phyloP scores from a whole-genome alignment of 1,140 invertebrate species.

The Episyrphus balteatus region DNA sequence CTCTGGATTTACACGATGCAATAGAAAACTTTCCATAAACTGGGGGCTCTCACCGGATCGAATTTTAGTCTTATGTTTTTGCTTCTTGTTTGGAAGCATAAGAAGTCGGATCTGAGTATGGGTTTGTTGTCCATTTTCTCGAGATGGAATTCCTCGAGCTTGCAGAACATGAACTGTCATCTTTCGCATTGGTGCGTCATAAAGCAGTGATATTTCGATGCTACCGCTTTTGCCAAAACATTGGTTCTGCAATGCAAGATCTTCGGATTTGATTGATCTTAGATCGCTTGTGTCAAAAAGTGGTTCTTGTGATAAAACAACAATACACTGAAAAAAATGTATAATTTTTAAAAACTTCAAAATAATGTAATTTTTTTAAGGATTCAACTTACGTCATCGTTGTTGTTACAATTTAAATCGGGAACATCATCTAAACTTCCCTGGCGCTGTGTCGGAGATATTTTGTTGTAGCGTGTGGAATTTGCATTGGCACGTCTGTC shows the following conservation, averaged over 20 bases:
- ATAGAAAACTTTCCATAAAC: constrained; percentile 84
- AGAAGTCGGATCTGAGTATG: constrained; percentile 78
- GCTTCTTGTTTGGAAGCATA: constrained; percentile 80
- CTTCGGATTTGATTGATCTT: constrained; percentile 33
- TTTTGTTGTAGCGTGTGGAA: constrained; percentile 17
- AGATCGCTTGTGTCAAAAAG: constrained; percentile 38
- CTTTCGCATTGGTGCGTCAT: constrained; percentile 76
- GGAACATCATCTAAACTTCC: constrained; percentile 21
- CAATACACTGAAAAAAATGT: constrained; percentile 6
- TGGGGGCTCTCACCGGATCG: constrained; percentile 77
- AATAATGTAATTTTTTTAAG: too few relatives aligned
- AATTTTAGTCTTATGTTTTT: constrained; percentile 86
- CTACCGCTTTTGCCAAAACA: constrained; percentile 43
- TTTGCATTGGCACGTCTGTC: constrained; percentile 8
- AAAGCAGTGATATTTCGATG: constrained; percentile 76
- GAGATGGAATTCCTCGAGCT: constrained; percentile 65
- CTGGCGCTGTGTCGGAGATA: constrained; percentile 9
- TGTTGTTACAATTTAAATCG: constrained; percentile 25
- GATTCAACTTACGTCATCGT: constrained; percentile 8
- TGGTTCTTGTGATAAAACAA: constrained; percentile 32
- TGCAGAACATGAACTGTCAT: constrained; percentile 85
- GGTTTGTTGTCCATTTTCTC: constrained; percentile 61
- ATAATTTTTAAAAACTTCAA: too few relatives aligned
- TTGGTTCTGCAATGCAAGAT: constrained; percentile 17
- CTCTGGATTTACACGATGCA: constrained; percentile 85